These are phyloP conservation scores for Tricholaema leucomelas DNA, from an alignment of 2,113 vertebrate species.

Conservation along the genomic window DNA sequence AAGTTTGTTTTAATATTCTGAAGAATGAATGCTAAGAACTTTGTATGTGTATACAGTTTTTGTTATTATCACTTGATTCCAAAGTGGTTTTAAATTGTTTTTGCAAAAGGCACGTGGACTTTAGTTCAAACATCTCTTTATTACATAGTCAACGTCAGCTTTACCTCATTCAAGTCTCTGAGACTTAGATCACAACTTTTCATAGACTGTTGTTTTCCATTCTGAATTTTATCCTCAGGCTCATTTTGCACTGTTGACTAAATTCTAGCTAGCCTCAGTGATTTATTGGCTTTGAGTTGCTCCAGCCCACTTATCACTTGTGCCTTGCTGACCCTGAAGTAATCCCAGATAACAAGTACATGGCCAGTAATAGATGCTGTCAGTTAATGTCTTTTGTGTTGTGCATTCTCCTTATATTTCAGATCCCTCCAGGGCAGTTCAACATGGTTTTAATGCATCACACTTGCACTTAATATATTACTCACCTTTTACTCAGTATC, in stretches of 20 bases:
- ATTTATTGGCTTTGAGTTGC: constrained; percentile 37
- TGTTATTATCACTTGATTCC: not conserved
- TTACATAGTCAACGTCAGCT: not conserved
- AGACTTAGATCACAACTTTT: not conserved
- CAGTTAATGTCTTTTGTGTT: not conserved
- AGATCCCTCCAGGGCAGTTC: not conserved
- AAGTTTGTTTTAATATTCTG: not conserved
- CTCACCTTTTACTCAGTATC: not conserved
- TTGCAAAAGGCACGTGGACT: not conserved
- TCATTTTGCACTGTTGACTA: constrained; percentile 19
- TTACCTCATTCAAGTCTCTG: not conserved
- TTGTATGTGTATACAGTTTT: not conserved
- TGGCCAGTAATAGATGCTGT: not conserved
- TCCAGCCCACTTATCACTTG: constrained; percentile 33
- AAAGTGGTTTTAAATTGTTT: not conserved
- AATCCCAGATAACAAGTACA: constrained; percentile 39
- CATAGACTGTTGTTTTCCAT: not conserved
- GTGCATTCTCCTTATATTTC: not conserved
- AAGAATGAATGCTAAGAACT: not conserved
- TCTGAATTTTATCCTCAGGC: not conserved
- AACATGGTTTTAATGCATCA: not conserved
- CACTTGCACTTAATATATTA: not conserved
- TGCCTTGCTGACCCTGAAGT: not conserved
- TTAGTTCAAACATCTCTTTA: not conserved
- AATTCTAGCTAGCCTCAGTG: not conserved